Percentiles rank a stretch among this genome's conserved stretches.
These are phyloP conservation scores for Poliocrania exsul DNA, from an alignment of 2,797 vertebrate species.

Conservation along the genomic window DNA sequence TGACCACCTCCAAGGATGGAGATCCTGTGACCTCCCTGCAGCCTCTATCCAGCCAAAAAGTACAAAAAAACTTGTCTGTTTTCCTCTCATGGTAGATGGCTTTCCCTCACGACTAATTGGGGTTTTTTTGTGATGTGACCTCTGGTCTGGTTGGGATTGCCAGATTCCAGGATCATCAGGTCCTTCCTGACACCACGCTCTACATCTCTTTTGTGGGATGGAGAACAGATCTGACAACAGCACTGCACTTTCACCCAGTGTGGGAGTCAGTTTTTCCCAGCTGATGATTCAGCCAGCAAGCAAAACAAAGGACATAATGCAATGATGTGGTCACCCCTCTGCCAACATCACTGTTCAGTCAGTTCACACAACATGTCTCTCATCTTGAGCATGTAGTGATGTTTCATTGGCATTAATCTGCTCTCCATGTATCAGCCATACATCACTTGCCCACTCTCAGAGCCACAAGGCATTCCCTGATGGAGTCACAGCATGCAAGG, in stretches of 20 bases:
- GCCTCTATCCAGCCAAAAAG: not conserved
- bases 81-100: fast-evolving
- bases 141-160: not conserved
- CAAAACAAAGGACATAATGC: not conserved
- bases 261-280: not conserved
- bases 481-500: not conserved
- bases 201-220: not conserved
- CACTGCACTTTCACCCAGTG: not conserved
- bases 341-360: not conserved
- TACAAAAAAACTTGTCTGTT: not conserved
- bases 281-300: not conserved
- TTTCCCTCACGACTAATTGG: not conserved
- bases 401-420: not conserved
- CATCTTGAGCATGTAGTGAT: not conserved
- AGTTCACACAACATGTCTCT: not conserved
- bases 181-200: fast-evolving
- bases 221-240: not conserved
- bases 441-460: not conserved
- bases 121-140: fast-evolving
- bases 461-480: not conserved
- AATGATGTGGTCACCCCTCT: not conserved
- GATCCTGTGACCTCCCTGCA: fast-evolving
- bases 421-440: not conserved
- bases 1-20: not conserved
- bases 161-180: not conserved